Base-by-base conservation (phyloP, 2,113 vertebrate species). In the Grammomys dolichurus region DNA sequence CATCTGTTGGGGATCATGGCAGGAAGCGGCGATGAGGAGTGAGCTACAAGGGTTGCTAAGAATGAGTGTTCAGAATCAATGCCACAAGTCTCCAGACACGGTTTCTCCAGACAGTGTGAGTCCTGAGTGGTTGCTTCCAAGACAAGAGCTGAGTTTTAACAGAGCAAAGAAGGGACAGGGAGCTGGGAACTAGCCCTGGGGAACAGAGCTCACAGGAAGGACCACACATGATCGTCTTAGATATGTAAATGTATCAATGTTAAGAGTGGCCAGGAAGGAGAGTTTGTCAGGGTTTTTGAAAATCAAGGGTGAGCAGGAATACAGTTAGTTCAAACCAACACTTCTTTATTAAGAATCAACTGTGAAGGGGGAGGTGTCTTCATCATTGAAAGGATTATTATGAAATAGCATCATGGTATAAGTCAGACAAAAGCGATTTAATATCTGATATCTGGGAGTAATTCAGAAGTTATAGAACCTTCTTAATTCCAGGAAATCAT, bases 401-500 rank as follows among this genome's bases (percentile, higher is more conserved):
- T 84, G 56, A 60, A 80, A 63, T 87, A 22, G 70, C 89, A 48
- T 78, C n/a, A 51, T 19, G 81, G 14, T 48, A 58, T 60, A 51
- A 72, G 51, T 24, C 75, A 63, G 75, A 60, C 31, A 91, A 87
- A 90, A 76, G 76, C 75, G 40, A 76, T 78, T 31, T 19, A 54
- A 0, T 70, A 11, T 77, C 40, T 69, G 82, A 43, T 86, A 81
- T 69, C 9, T 28, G 24, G 46, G 16, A 91, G 67, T 76, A 56
- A 46, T 77, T 14, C 24, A 24, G 56, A 81, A 67, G 43, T 72
- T 33, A 20, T n/a, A 82, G 67, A 16, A 46, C 56, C 28, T 87
- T 95, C 93, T 65, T 69, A 73, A 36, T 76, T 97, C 85, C 87
- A 99, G 98, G 98, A 98, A 98, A 98, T 99, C 77, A 96, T 96